Evolutionary conservation across 1,140 invertebrate species (phyloP), one percentile per base, ranked within the genome.

Genomic region (Apis florea): DNA sequence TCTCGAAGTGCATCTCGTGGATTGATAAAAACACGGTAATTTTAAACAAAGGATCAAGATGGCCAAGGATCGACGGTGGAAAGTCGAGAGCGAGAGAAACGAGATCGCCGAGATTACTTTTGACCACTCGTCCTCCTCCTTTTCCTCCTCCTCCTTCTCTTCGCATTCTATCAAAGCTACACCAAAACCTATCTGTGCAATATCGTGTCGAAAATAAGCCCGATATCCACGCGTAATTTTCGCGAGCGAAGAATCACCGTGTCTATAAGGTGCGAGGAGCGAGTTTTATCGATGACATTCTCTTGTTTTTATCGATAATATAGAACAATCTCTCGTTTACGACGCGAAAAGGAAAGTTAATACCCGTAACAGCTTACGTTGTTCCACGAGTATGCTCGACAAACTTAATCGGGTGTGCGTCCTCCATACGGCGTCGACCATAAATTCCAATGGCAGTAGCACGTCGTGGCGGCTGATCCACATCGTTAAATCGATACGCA

Each of bases 11-110:
- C 31, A 21, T 26, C 67, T n/a, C 9, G 56, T 21, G 26, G 47
- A 80, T 80, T 73, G 78, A 74, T 80, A 74, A 63, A 80, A 74
- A 40, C 31, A 40, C 71, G 61, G 53, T 74, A 66, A 66, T 80
- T 74, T 80, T 66, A 63, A 66, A 73, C n/a, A 59, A 49, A 53
- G n/a, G 51, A 80, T 80, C 73, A 73, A 26, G 69, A n/a, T n/a
- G n/a, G 78, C 56, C 70, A 47, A 71, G 70, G 70, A 17, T 73
- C 51, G 56, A 47, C 12, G 59, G n/a, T 61, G 58, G 68, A 63
- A 79, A 80, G 17, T 21, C 77, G 15, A 73, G 59, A 64, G 56
- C 21, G 49, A 69, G 70, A 66, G 78, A 66, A 74, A 74, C 47
- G 72, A 59, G 64, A 76, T 76, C n/a, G 54, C 26, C 10, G 26